Conservation (phyloP, 35 echinoderm and acorn worm species). For the Stichopus chloronotus region DNA sequence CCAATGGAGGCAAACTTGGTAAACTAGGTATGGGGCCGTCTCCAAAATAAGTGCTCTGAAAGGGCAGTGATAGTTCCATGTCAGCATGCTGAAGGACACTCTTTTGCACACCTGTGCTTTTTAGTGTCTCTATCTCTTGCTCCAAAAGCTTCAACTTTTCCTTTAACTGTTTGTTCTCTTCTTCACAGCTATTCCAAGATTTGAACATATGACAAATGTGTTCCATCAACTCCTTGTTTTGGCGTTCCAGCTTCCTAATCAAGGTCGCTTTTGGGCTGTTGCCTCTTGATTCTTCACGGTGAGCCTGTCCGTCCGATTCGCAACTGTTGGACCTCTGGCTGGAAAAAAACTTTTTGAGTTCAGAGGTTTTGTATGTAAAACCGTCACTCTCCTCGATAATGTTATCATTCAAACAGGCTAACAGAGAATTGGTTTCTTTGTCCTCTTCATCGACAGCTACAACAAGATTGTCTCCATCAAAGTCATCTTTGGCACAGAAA, state of each 20-base stretch:
- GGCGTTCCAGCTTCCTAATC: constrained; percentile 13
- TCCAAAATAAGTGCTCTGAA: constrained; percentile 36
- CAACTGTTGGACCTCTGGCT: constrained; percentile 20
- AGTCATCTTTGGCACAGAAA: neutral
- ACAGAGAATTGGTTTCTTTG: constrained; percentile 27
- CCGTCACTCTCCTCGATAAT: neutral
- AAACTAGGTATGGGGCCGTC: neutral
- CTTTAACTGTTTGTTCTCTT: constrained; percentile 20
- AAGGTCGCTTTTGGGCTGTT: neutral
- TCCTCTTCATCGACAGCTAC: neutral
- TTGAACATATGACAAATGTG: constrained; percentile 10
- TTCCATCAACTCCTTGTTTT: constrained; percentile 38
- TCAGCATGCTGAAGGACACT: neutral
- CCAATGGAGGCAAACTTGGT: constrained; percentile 28
- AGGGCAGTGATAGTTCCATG: constrained; percentile 15
- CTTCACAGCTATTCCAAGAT: constrained; percentile 33
- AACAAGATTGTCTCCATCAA: neutral
- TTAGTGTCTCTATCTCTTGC: constrained; percentile 49
- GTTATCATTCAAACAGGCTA: constrained; percentile 33
- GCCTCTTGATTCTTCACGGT: neutral
- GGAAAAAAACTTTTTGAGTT: neutral
- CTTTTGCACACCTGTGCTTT: neutral
- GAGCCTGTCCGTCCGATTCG: neutral
- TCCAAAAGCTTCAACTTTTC: neutral
- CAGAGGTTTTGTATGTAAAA: constrained; percentile 19